Evolutionary conservation across 23 tunicate species (phyloP), one percentile per base, ranked within the genome.

Genomic region (Ciona savignyi): DNA sequence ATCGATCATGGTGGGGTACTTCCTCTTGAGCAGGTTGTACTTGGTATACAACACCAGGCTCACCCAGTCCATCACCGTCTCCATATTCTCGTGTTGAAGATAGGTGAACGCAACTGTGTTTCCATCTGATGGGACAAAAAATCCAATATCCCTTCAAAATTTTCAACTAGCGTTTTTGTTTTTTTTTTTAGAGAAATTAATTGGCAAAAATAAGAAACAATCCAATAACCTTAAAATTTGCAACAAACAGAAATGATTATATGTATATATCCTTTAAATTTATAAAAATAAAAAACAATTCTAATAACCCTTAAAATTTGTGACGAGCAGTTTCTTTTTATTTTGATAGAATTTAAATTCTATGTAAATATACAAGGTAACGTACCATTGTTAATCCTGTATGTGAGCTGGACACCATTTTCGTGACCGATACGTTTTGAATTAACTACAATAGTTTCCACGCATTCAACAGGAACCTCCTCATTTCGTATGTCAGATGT

Each of bases 1-100:
- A 3, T 81, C 81, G 26, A 70, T 29, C 70, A 71, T 63, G 3
- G 84, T 74, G 1, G 86, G 77, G 70, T 86, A 85, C 2, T 85
- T 85, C 48, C 70, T 51, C 66, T 86, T 85, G 72, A 85, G 72
- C 11, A 85, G 65, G 32, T 80, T 85, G 86, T 69, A 92, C 51
- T 92, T 92, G 27, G 86, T 76, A 49, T 85, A 92, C 20, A 85
- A 87, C 21, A 92, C 70, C 25, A 86, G 66, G 64, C 77, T 92
- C 24, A 92, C 77, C 98, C 98, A 92, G 34, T 80, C 92, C 79
- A 92, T 75, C 24, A 86, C 98, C 25, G 86, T 86, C 4, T 85
- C 87, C 93, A 81, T 86, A 65, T 83, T 86, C 49, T 85, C 98
- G 62, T 92, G 98, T 68, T 92, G 90, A 26, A 92, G 74, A 73